Percentiles rank a stretch among this genome's conserved stretches.
Evolutionary conservation across 2,888 invertebrate genomes (phyloP).

Genomic region (Oxycera nigricornis): DNA sequence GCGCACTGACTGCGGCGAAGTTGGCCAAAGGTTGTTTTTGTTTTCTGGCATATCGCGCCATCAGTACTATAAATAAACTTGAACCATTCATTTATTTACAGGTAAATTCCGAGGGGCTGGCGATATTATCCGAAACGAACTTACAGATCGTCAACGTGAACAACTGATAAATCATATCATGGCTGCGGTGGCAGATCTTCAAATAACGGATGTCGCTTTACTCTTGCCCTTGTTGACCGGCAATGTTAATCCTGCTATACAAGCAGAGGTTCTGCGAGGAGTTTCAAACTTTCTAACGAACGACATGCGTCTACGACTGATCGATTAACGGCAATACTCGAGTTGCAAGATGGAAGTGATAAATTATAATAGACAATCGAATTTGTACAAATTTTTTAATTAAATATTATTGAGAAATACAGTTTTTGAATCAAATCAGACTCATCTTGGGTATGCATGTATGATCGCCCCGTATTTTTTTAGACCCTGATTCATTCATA

Average conservation of each 20-base stretch:
- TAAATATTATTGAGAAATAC: no score
- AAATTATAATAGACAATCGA: no score
- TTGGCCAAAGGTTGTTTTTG: conserved; percentile 55
- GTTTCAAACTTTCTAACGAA: conserved; percentile 56
- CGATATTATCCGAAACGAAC: conserved; percentile 58
- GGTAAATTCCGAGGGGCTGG: conserved; percentile 57
- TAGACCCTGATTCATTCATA: no score
- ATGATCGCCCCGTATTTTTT: no score
- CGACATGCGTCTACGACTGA: conserved; percentile 56
- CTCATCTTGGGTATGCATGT: no score
- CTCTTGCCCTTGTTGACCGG: conserved; percentile 55
- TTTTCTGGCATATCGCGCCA: not conserved
- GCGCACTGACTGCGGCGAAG: conserved; percentile 56
- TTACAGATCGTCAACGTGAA: conserved; percentile 55
- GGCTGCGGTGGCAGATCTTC: conserved; percentile 55
- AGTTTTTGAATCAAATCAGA: no score
- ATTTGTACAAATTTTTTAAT: no score
- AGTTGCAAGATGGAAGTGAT: no score
- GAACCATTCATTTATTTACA: conserved; percentile 45
- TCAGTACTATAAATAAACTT: not conserved
- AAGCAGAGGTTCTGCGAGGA: conserved; percentile 55
- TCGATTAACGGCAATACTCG: conserved; percentile 52
- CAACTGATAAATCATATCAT: conserved; percentile 54
- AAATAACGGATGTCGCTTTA: conserved; percentile 55
- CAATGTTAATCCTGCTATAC: conserved; percentile 55